A percentile compares a stretch with the other conserved stretches of the same genome.
Conservation (phyloP, 2,797 vertebrate genomes). For the Telmatherina bonti region DNA sequence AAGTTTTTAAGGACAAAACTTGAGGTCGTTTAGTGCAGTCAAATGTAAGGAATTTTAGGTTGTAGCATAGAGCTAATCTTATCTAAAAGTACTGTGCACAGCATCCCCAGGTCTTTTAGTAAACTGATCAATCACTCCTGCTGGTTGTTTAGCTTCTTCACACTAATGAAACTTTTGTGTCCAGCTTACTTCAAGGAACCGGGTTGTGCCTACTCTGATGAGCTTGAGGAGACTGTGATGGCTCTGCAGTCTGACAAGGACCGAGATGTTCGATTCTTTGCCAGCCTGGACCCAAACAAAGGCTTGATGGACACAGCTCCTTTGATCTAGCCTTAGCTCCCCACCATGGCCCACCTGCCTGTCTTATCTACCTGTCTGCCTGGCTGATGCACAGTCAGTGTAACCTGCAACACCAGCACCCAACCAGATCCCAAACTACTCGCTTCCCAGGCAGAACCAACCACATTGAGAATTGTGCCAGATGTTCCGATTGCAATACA, state of each 20-base stretch:
- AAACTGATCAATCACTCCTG: not conserved
- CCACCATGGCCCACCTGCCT: slow-evolving; percentile 61
- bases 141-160: not conserved
- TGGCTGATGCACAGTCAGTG: slow-evolving; percentile 61
- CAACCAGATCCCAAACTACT: slow-evolving; percentile 59
- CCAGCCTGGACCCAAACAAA: slow-evolving; percentile 87
- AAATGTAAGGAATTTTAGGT: not conserved
- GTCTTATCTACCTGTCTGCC: slow-evolving; percentile 65
- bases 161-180: slow-evolving; percentile 17
- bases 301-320: slow-evolving; percentile 80
- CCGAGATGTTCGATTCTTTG: slow-evolving; percentile 91
- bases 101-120: not conserved
- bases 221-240: slow-evolving; percentile 89
- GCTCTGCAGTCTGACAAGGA: slow-evolving; percentile 90
- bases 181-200: slow-evolving; percentile 91
- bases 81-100: not conserved
- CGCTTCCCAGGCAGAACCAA: slow-evolving; percentile 60
- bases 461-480: slow-evolving; percentile 52
- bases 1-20: too few species aligned
- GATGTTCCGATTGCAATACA: slow-evolving; percentile 27
- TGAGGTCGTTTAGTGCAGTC: too few species aligned
- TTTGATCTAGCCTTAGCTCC: slow-evolving; percentile 73
- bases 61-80: not conserved
- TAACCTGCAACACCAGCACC: slow-evolving; percentile 77
- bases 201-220: slow-evolving; percentile 89